phyloP scores from a whole-genome alignment of 1,140 invertebrate genomes.

The Maconellicoccus hirsutus region DNA sequence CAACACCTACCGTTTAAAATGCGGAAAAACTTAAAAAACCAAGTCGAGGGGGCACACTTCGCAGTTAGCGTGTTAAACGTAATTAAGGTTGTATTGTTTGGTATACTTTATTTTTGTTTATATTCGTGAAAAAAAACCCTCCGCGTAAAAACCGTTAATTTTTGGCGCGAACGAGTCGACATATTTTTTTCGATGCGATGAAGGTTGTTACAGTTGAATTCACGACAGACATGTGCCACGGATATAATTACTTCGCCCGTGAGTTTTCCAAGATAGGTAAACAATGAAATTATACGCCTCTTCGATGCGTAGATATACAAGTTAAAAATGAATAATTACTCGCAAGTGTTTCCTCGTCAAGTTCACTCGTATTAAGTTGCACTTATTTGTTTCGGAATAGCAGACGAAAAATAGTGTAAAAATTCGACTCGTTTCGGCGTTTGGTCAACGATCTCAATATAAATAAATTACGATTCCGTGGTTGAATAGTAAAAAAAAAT shows the following conservation, averaged over 20 bases:
- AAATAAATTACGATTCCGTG: background rate
- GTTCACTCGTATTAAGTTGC: background rate
- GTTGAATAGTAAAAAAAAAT: background rate
- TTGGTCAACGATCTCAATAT: too few species aligned
- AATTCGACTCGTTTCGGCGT: too few species aligned
- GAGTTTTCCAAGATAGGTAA: background rate
- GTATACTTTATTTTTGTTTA: too few species aligned
- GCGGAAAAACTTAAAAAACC: too few species aligned
- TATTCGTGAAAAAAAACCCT: too few species aligned
- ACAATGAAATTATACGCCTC: conserved; percentile 4
- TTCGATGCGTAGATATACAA: background rate
- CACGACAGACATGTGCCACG: background rate
- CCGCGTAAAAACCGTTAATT: background rate
- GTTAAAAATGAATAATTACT: background rate
- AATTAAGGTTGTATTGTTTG: too few species aligned
- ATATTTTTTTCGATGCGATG: background rate
- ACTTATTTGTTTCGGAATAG: too few species aligned
- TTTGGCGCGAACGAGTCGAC: background rate
- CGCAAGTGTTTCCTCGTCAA: background rate
- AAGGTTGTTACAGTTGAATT: conserved; percentile 5
- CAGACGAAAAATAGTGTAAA: too few species aligned
- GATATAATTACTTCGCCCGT: background rate
- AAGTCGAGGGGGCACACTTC: too few species aligned
- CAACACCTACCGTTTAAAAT: too few species aligned
- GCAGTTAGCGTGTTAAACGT: too few species aligned